Conservation (phyloP, 2,888 invertebrate genomes). For the Leptogaster cylindrica region DNA sequence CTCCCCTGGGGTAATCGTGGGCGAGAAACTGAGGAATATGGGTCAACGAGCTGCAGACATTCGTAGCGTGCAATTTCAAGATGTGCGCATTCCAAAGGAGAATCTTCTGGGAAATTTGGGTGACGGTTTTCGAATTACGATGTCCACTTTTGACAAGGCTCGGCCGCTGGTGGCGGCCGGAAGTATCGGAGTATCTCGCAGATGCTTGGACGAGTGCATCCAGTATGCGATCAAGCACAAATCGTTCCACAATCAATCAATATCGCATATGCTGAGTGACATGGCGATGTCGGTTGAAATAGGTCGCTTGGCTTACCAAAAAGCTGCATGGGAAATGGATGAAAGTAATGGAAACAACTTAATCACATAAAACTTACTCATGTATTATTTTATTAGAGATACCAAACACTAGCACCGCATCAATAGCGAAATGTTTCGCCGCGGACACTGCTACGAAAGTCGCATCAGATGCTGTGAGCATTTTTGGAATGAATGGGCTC, state of each 20-base stretch:
- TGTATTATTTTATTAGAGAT: constrained; percentile 58
- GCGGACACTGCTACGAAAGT: constrained; percentile 88
- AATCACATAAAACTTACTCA: too few species aligned
- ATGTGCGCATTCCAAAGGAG: constrained; percentile 74
- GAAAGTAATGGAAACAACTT: too few species aligned
- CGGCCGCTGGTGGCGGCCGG: constrained; percentile 81
- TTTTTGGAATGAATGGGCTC: constrained; percentile 92
- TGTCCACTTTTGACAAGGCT: constrained; percentile 76
- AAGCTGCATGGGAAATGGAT: constrained; percentile 86
- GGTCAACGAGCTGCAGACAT: constrained; percentile 77
- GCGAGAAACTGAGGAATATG: constrained; percentile 75
- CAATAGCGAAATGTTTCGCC: constrained; percentile 87
- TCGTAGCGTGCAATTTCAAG: constrained; percentile 75
- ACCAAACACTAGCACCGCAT: constrained; percentile 74
- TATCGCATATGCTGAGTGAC: constrained; percentile 89
- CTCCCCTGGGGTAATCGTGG: constrained; percentile 69
- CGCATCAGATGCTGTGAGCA: constrained; percentile 88
- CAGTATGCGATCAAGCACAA: constrained; percentile 87
- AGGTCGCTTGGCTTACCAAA: constrained; percentile 81
- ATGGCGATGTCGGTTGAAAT: constrained; percentile 86
- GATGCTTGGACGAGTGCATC: constrained; percentile 85
- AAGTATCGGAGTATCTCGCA: constrained; percentile 84
- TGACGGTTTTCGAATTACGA: constrained; percentile 76
- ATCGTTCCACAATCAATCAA: constrained; percentile 84
- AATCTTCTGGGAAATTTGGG: constrained; percentile 73